phyloP scores from a whole-genome alignment of 2,797 vertebrate genomes.

The Molossus molossus region DNA sequence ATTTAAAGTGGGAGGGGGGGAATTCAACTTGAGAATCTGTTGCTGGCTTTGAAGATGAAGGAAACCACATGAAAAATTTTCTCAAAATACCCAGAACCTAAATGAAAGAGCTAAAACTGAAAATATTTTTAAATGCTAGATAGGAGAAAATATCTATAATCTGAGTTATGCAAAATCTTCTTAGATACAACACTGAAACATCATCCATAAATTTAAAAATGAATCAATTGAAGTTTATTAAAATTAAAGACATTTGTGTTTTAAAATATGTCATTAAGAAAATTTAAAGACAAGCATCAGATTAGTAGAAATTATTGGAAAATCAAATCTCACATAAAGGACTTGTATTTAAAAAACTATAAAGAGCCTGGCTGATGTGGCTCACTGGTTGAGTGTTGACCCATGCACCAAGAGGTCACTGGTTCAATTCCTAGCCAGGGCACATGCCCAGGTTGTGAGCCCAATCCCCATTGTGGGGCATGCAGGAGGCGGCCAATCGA shows the following conservation, averaged over 20 bases:
- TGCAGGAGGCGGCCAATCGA: no score
- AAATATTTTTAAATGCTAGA: neutral
- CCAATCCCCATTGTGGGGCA: no score
- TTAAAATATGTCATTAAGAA: neutral
- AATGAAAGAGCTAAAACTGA: neutral
- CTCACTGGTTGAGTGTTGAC: no score
- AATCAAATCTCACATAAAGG: constrained; percentile 43
- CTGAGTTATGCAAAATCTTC: neutral
- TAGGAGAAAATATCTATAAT: neutral
- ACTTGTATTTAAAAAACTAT: neutral
- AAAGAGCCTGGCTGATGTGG: neutral
- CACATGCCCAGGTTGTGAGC: no score
- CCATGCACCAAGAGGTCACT: no score
- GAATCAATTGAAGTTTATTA: neutral
- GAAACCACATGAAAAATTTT: neutral
- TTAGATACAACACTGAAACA: neutral
- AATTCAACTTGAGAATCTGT: neutral
- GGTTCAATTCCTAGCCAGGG: no score
- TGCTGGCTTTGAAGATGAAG: neutral
- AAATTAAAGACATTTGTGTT: constrained; percentile 30
- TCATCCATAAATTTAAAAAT: neutral
- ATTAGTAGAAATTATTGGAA: constrained; percentile 6
- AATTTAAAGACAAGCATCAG: constrained; percentile 25
- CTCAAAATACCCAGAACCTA: neutral
- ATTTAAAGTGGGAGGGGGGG: neutral